phyloP scores from a whole-genome alignment of 92 coral and sea anemone genomes.

The Umimayanthus kanabou region DNA sequence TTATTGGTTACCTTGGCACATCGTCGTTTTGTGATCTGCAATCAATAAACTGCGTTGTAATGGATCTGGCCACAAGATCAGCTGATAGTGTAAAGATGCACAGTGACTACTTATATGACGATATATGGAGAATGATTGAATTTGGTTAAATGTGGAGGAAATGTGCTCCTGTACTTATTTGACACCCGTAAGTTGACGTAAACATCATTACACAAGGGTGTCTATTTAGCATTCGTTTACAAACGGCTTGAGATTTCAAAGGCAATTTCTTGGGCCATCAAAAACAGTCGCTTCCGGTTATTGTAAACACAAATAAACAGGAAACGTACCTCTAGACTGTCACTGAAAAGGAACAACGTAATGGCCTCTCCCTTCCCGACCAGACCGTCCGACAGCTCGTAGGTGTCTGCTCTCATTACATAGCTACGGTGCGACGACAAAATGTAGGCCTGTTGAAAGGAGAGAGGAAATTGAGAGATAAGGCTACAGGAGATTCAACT shows the following conservation, averaged over 20 bases:
- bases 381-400: conserved; percentile 87
- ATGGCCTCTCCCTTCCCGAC: conserved; percentile 95
- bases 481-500: too few relatives aligned
- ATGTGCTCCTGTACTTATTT: too few relatives aligned
- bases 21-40: conserved; percentile 94
- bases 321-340: conserved; percentile 86
- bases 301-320: background rate
- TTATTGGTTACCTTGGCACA: conserved; percentile 71
- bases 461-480: background rate
- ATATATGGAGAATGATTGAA: too few relatives aligned
- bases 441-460: conserved; percentile 71
- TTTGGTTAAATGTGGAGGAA: too few relatives aligned
- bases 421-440: conserved; percentile 92
- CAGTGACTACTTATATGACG: too few relatives aligned
- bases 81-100: background rate
- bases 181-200: too few relatives aligned
- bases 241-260: too few relatives aligned
- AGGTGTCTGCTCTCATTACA: conserved; percentile 88
- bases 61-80: background rate
- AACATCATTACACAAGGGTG: too few relatives aligned
- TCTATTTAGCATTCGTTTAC: too few relatives aligned
- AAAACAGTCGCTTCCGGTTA: background rate
- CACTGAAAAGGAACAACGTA: conserved; percentile 93
- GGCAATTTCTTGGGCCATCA: too few relatives aligned
- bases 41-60: background rate